Evolutionary conservation across 2,888 invertebrate species (phyloP).

Genomic region (Asteroscopus sphinx): DNA sequence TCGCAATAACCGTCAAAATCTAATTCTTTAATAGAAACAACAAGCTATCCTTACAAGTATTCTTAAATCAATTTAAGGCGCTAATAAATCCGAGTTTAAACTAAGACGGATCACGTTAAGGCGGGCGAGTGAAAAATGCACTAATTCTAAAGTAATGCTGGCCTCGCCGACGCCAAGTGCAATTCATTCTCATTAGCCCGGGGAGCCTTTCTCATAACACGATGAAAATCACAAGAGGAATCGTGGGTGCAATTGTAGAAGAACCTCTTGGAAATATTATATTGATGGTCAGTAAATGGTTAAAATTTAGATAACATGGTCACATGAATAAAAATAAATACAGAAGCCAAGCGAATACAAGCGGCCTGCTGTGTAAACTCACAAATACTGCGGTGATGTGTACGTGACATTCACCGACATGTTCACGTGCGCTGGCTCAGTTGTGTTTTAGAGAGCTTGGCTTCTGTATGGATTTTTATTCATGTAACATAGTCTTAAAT

Average conservation of each 20-base stretch:
- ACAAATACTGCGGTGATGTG: no score
- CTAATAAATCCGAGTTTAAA: conserved; percentile 77
- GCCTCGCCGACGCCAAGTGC: conserved; percentile 71
- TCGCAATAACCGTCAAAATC: no score
- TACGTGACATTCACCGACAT: no score
- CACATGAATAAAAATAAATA: no score
- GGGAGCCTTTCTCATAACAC: conserved; percentile 79
- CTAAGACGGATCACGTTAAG: conserved; percentile 79
- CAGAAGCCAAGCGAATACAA: no score
- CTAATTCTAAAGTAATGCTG: conserved; percentile 80
- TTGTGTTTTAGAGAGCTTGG: no score
- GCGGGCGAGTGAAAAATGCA: conserved; percentile 81
- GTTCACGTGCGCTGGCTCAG: no score
- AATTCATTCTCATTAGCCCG: conserved; percentile 86
- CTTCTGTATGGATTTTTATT: no score
- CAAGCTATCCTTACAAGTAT: conserved; percentile 13
- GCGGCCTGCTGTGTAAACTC: no score
- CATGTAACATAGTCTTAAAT: no score
- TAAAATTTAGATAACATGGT: no score
- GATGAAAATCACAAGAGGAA: conserved; percentile 68
- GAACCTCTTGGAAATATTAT: conserved; percentile 46
- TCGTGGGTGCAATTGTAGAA: conserved; percentile 37
- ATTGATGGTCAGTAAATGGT: conserved; percentile 17
- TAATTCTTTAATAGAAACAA: conserved; percentile 12
- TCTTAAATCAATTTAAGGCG: conserved; percentile 71